Evolutionary conservation across 2,888 invertebrate genomes (phyloP).

Genomic region (Hermaeophaga mercurialis): DNA sequence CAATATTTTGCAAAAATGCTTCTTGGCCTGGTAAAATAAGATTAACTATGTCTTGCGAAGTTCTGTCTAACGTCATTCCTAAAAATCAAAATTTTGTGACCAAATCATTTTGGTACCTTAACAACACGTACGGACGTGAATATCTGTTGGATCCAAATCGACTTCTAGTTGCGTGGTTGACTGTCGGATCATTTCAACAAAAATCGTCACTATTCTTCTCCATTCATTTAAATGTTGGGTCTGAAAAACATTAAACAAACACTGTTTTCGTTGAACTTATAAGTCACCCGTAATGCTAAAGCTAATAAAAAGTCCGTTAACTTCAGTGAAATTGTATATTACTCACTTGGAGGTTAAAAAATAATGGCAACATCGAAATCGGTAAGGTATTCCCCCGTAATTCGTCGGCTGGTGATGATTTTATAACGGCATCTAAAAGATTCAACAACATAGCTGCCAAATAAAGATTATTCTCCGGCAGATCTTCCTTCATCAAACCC

Average conservation of each 20-base stretch:
- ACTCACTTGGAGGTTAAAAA: constrained; percentile 58
- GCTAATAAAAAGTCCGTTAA: no score
- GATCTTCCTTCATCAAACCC: constrained; percentile 58
- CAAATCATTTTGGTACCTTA: background rate
- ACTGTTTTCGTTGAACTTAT: no score
- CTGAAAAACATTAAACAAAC: no score
- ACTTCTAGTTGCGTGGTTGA: constrained; percentile 35
- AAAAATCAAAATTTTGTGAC: background rate
- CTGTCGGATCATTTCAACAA: constrained; percentile 53
- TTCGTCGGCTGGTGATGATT: constrained; percentile 58
- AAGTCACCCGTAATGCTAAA: no score
- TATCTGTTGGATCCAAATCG: constrained; percentile 2
- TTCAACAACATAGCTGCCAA: constrained; percentile 55
- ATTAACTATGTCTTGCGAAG: background rate
- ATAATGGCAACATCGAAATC: constrained; percentile 58
- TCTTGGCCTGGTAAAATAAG: background rate
- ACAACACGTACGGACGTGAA: constrained; percentile 34
- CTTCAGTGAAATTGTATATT: no score
- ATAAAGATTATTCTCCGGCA: constrained; percentile 54
- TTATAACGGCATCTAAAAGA: constrained; percentile 56
- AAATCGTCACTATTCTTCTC: constrained; percentile 53
- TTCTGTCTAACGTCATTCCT: background rate
- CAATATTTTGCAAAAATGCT: background rate
- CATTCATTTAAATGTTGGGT: constrained; percentile 50
- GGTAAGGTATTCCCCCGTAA: constrained; percentile 58